Percentiles rank a stretch among this genome's conserved stretches.
phyloP scores from a whole-genome alignment of 2,888 invertebrate species.

The Hypolimnas misippus region DNA sequence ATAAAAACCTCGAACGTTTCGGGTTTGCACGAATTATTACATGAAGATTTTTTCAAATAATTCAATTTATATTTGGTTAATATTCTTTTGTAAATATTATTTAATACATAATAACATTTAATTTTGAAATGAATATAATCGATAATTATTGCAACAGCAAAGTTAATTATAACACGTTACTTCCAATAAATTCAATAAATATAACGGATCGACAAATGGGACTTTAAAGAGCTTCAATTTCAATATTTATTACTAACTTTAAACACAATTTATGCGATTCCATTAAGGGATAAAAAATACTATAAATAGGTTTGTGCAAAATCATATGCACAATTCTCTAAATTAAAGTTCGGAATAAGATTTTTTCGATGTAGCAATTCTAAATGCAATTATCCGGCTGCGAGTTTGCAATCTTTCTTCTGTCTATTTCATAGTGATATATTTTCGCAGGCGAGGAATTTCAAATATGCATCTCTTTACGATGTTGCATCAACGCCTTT shows the following conservation, averaged over 20 bases:
- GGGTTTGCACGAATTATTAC: no score
- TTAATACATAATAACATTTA: no score
- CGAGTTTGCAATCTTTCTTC: background rate
- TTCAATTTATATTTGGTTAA: no score
- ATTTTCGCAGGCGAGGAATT: background rate
- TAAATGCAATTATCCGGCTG: constrained; percentile 2
- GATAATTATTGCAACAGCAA: no score
- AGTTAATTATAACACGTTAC: background rate
- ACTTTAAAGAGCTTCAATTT: no score
- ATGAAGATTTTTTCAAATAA: no score
- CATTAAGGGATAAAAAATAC: no score
- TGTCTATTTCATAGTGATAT: constrained; percentile 1
- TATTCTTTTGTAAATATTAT: no score
- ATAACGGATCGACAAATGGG: background rate
- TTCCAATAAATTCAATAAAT: constrained; percentile 9
- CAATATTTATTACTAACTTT: no score
- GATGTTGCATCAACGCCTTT: background rate
- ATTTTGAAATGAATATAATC: no score
- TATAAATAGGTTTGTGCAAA: background rate
- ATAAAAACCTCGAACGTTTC: no score
- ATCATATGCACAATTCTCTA: background rate
- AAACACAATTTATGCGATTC: no score
- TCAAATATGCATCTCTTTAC: constrained; percentile 9
- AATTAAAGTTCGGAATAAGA: constrained; percentile 5
- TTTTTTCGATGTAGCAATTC: background rate